Evolutionary conservation across 2,113 vertebrate genomes (phyloP).

Genomic region (Chaenocephalus aceratus): DNA sequence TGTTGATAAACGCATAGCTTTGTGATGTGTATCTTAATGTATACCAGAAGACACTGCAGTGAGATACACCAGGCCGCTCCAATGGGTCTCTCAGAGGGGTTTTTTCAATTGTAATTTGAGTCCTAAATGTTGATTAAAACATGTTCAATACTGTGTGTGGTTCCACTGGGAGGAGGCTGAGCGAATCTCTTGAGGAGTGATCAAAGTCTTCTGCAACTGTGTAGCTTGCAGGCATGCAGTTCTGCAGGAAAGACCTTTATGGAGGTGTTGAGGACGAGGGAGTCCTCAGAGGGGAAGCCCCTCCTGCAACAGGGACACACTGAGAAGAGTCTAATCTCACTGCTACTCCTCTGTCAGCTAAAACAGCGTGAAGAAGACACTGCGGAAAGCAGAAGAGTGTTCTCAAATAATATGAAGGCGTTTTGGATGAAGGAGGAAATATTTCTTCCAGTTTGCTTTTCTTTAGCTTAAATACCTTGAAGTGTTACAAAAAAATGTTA

Average conservation of each 20-base stretch:
- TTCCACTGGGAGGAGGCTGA: not conserved
- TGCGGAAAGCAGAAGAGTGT: not conserved
- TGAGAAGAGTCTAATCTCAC: constrained; percentile 24
- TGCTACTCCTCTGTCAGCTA: not conserved
- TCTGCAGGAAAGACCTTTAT: constrained; percentile 70
- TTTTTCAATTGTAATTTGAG: not conserved
- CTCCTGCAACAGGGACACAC: constrained; percentile 31
- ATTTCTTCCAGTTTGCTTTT: not conserved
- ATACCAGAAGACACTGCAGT: not conserved
- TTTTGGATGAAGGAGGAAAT: not conserved
- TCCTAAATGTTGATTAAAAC: not conserved
- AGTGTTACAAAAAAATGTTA: constrained; percentile 28
- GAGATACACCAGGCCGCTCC: not conserved
- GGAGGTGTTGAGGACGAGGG: constrained; percentile 42
- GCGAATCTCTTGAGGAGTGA: constrained; percentile 36
- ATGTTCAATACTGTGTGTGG: not conserved
- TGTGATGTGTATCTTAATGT: not conserved
- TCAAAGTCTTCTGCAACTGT: constrained; percentile 38
- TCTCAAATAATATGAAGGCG: not conserved
- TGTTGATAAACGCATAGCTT: not conserved
- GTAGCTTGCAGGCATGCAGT: constrained; percentile 52
- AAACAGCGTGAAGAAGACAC: not conserved
- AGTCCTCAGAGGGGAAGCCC: constrained; percentile 63
- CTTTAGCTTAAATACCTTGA: constrained; percentile 24
- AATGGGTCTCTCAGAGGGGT: not conserved